These are phyloP conservation scores for Platysteira castanea DNA, from an alignment of 2,113 vertebrate genomes.

Conservation along the genomic window DNA sequence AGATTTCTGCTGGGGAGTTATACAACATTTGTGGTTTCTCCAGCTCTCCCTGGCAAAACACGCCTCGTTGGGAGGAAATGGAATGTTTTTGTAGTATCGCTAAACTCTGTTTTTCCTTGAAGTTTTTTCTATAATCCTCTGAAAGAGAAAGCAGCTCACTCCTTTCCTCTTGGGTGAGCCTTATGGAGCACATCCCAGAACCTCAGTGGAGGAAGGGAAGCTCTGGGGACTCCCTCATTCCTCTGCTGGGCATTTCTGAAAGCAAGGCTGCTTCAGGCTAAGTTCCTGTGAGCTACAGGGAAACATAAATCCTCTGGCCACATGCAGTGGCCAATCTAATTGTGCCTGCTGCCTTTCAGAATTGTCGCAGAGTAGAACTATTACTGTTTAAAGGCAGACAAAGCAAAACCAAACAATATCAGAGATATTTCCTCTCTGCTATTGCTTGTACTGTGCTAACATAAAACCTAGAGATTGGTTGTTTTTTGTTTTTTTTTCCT, in stretches of 20 bases:
- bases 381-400: neutral
- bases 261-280: neutral
- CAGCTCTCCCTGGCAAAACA: neutral
- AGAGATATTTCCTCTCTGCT: neutral
- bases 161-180: neutral
- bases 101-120: neutral
- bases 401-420: neutral
- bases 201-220: neutral
- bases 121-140: neutral
- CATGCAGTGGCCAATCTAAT: neutral
- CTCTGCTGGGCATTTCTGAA: neutral
- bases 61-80: neutral
- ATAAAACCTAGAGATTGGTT: neutral
- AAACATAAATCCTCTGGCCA: neutral
- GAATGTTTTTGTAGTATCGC: neutral
- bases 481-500: neutral
- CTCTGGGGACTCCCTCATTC: neutral
- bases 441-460: too few species aligned
- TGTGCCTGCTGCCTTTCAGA: neutral
- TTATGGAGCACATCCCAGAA: neutral
- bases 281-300: neutral
- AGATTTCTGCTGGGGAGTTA: constrained; percentile 40
- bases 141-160: neutral
- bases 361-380: neutral
- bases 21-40: neutral